A percentile compares a stretch with the other conserved stretches of the same genome.
These are phyloP conservation scores for Nipponia nippon DNA, from an alignment of 2,113 vertebrate genomes.

Conservation along the genomic window DNA sequence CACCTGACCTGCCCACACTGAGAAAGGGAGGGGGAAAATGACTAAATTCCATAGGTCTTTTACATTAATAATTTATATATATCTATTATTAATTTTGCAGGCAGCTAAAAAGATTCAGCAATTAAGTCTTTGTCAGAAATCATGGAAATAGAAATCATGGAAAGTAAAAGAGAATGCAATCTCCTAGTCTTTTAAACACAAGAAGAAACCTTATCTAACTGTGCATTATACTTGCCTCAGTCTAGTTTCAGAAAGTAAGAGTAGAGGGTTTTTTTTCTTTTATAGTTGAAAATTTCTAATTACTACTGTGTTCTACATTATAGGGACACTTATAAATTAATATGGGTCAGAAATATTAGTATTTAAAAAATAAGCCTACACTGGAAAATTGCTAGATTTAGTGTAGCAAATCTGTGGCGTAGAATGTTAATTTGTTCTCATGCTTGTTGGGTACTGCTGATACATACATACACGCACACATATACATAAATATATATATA, in stretches of 20 bases:
- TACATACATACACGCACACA: not conserved
- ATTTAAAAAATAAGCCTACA: not conserved
- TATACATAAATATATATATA: not conserved
- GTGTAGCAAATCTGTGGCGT: not conserved
- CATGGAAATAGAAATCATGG: not conserved
- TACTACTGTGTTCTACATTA: not conserved
- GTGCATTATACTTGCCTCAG: not conserved
- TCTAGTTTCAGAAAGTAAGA: not conserved
- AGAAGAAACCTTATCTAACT: not conserved
- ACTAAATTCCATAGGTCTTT: not conserved
- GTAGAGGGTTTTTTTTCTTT: not conserved
- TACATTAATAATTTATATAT: not conserved
- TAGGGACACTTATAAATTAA: not conserved
- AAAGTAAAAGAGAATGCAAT: not conserved
- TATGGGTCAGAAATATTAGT: not conserved
- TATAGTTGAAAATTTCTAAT: not conserved
- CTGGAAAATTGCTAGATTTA: slow-evolving; percentile 24
- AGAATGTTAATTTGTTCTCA: not conserved
- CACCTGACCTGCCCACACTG: not conserved
- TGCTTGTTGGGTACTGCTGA: not conserved
- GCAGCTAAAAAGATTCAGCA: not conserved
- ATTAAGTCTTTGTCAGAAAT: not conserved
- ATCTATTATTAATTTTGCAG: not conserved
- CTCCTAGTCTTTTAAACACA: not conserved
- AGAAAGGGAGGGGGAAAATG: not conserved